Conservation (phyloP, 2,113 vertebrate genomes). For the Ivindomyrus marchei region DNA sequence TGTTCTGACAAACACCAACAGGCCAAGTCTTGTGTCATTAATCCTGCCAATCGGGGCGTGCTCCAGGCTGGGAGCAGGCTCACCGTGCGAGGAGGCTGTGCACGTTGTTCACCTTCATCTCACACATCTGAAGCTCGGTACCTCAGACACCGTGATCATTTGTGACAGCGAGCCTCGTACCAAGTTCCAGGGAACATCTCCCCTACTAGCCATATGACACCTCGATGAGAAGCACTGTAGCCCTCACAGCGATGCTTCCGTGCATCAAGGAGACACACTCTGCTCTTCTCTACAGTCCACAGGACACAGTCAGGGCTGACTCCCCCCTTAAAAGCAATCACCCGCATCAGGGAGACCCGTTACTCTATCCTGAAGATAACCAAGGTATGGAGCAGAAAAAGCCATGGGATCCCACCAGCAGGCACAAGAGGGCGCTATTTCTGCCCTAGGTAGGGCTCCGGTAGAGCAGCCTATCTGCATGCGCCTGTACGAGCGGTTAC, state of each 20-base stretch:
- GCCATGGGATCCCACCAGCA: conserved; percentile 25
- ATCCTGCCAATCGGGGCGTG: neutral
- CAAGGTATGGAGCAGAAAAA: neutral
- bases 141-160: neutral
- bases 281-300: neutral
- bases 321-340: neutral
- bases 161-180: neutral
- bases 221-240: neutral
- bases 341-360: neutral
- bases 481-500: conserved; percentile 37
- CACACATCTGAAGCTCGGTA: neutral
- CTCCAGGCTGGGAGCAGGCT: neutral
- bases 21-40: neutral
- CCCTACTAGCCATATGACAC: neutral
- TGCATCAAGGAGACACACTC: neutral
- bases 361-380: neutral
- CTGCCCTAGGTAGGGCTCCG: conserved; percentile 55
- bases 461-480: conserved; percentile 83
- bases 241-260: neutral
- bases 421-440: conserved; percentile 46
- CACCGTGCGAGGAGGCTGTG: neutral
- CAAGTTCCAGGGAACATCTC: neutral
- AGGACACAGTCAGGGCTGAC: neutral
- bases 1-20: neutral
- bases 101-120: neutral